Conservation (phyloP, 1,140 invertebrate genomes). For the Lethocerus indicus region DNA sequence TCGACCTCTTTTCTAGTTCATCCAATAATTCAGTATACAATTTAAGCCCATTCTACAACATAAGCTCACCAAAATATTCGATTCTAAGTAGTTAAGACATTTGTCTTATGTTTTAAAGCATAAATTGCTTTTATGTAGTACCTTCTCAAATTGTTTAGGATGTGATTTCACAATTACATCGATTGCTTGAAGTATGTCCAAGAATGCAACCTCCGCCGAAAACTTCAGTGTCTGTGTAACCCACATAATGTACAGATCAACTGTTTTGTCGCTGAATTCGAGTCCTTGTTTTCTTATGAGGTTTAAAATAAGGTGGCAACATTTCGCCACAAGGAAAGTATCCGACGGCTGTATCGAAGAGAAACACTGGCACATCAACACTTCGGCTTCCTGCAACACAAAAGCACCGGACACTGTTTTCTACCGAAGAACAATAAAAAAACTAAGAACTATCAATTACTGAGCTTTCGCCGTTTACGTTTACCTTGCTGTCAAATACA, state of each 20-base stretch:
- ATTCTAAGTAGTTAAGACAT: not conserved
- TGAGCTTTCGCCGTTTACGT: too few relatives aligned
- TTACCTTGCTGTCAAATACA: too few relatives aligned
- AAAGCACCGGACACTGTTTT: too few relatives aligned
- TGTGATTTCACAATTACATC: constrained; percentile 3
- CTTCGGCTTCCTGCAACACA: too few relatives aligned
- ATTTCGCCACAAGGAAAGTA: constrained; percentile 3
- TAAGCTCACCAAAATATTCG: not conserved
- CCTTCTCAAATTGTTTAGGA: not conserved
- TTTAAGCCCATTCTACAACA: not conserved
- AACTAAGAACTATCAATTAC: too few relatives aligned
- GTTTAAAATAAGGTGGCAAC: constrained; percentile 2
- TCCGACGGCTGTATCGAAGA: too few relatives aligned
- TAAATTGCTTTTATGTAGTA: not conserved
- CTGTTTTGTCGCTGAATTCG: not conserved
- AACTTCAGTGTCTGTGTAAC: not conserved
- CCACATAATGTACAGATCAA: constrained; percentile 1
- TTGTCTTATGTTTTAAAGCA: not conserved
- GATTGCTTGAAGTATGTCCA: constrained; percentile 7
- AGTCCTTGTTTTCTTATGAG: constrained; percentile 2
- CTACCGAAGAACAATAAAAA: too few relatives aligned
- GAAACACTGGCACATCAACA: too few relatives aligned
- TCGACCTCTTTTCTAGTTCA: not conserved
- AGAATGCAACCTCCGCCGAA: constrained; percentile 2
- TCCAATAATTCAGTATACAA: not conserved